A percentile compares a stretch with the other conserved stretches of the same genome.
These are phyloP conservation scores for Thunnus maccoyii DNA, from an alignment of 2,113 vertebrate species.

Conservation along the genomic window DNA sequence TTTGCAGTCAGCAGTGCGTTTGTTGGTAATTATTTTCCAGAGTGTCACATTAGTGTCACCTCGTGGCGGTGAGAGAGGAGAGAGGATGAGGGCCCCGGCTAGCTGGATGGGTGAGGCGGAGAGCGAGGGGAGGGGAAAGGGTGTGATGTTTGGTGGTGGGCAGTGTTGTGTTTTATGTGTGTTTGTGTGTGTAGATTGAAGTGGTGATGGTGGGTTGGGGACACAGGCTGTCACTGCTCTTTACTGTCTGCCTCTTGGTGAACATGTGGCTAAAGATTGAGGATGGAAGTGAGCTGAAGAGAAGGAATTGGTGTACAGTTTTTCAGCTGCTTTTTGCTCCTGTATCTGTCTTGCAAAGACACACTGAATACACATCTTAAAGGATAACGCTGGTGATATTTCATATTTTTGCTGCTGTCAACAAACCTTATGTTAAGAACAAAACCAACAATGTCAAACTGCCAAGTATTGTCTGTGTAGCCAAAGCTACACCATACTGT, in stretches of 20 bases:
- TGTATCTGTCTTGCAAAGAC: slow-evolving; percentile 10
- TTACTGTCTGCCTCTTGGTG: slow-evolving; percentile 59
- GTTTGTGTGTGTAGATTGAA: slow-evolving; percentile 52
- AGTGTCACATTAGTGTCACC: slow-evolving; percentile 98
- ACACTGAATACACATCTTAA: background rate
- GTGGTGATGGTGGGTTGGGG: slow-evolving; percentile 49
- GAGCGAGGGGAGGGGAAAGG: slow-evolving; percentile 50
- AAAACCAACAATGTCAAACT: background rate
- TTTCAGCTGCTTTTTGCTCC: background rate
- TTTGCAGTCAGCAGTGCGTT: slow-evolving; percentile 97
- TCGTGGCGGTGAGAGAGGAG: slow-evolving; percentile 92
- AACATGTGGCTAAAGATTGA: slow-evolving; percentile 28
- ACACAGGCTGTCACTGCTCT: slow-evolving; percentile 67
- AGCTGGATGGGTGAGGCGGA: slow-evolving; percentile 57
- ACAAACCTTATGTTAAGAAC: background rate
- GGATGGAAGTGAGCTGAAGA: slow-evolving; percentile 31
- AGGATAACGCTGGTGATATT: background rate
- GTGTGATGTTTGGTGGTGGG: slow-evolving; percentile 76
- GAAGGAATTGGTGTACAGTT: slow-evolving; percentile 3
- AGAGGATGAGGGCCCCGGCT: slow-evolving; percentile 83
- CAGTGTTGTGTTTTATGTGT: slow-evolving; percentile 65
- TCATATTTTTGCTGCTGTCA: too few species aligned
- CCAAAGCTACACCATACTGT: too few species aligned
- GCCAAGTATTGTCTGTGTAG: too few species aligned
- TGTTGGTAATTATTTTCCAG: slow-evolving; percentile 99